phyloP scores from a whole-genome alignment of 2,113 vertebrate species.

The Pluvianellus socialis region DNA sequence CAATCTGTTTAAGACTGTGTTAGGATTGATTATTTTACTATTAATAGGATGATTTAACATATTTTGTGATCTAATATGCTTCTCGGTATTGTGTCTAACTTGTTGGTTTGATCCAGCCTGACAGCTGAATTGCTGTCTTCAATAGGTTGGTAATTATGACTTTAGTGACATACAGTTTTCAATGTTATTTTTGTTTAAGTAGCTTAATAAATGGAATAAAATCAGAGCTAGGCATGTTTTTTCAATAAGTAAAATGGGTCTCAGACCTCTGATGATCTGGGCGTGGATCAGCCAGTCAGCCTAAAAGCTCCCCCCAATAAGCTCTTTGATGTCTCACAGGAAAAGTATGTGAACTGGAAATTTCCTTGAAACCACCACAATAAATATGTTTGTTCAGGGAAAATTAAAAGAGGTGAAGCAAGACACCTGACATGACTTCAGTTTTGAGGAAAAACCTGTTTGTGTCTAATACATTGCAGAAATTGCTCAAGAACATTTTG shows the following conservation, averaged over 20 bases:
- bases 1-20: background rate
- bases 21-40: conserved; percentile 8
- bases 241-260: conserved; percentile 3
- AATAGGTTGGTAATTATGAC: conserved; percentile 12
- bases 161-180: background rate
- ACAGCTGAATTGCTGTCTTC: conserved; percentile 19
- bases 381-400: conserved; percentile 64
- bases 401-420: conserved; percentile 52
- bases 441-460: conserved; percentile 58
- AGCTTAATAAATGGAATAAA: conserved; percentile 19
- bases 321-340: background rate
- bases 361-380: conserved; percentile 30
- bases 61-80: background rate
- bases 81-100: background rate
- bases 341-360: background rate
- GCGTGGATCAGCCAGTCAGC: background rate
- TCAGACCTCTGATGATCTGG: background rate
- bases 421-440: conserved; percentile 41
- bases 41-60: background rate
- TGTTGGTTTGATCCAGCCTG: conserved; percentile 24
- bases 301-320: background rate
- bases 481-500: conserved; percentile 64
- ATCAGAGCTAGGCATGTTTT: background rate
- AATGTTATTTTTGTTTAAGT: conserved; percentile 26
- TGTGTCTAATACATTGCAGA: conserved; percentile 37